Percentiles rank a stretch among this genome's conserved stretches.
Evolutionary conservation across 1,140 invertebrate species (phyloP).

Genomic region (Branchinecta lindahli): DNA sequence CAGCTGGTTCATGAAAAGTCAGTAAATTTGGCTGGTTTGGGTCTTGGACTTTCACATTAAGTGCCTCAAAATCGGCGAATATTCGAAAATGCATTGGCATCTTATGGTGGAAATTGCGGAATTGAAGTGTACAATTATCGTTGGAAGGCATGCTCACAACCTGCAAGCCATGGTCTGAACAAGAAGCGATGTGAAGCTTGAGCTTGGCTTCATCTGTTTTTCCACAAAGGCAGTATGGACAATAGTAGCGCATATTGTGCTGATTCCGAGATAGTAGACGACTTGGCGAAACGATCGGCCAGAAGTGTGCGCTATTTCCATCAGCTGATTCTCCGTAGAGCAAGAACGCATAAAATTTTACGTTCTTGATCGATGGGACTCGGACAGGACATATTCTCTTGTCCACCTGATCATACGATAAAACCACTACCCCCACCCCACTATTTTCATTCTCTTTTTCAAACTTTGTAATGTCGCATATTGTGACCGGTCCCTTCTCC

Average conservation of each 20-base stretch:
- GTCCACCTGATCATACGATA: background rate
- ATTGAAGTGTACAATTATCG: background rate
- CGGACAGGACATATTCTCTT: background rate
- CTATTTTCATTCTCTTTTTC: background rate
- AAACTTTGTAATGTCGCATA: background rate
- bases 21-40: too few relatives aligned
- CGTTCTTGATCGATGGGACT: background rate
- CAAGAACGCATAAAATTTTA: constrained; percentile 2
- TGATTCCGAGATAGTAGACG: too few relatives aligned
- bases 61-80: background rate
- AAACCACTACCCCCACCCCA: background rate
- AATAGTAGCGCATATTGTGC: background rate
- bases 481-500: background rate
- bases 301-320: background rate
- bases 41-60: background rate
- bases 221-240: background rate
- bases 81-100: background rate
- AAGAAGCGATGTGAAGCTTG: background rate
- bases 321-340: background rate
- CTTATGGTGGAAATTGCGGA: too few relatives aligned
- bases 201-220: background rate
- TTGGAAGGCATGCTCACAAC: background rate
- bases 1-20: too few relatives aligned
- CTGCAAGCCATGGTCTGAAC: background rate
- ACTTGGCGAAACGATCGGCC: background rate